Evolutionary conservation across 2,888 invertebrate genomes (phyloP).

Genomic region (Stenurella melanura): DNA sequence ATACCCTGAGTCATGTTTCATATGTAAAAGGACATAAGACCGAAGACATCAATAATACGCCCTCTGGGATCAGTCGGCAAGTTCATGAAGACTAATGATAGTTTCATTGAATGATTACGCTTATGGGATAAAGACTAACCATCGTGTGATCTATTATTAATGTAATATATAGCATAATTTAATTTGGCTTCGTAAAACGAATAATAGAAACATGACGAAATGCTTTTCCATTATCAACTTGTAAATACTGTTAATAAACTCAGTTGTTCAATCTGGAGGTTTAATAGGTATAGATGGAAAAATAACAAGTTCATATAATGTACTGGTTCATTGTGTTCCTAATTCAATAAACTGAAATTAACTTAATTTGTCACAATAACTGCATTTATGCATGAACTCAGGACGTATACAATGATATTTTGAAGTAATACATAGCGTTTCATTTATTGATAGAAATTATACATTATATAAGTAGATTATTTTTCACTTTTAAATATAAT

Average conservation of each 20-base stretch:
- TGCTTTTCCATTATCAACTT: slow-evolving; percentile 22
- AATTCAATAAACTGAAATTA: neutral
- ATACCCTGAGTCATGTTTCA: slow-evolving; percentile 34
- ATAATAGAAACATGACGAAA: slow-evolving; percentile 32
- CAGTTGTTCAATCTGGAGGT: slow-evolving; percentile 10
- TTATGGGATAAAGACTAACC: slow-evolving; percentile 57
- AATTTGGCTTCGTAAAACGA: slow-evolving; percentile 33
- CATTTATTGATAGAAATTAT: too few relatives aligned
- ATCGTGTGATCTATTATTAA: slow-evolving; percentile 53
- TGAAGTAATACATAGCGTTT: too few relatives aligned
- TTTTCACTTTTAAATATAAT: too few relatives aligned
- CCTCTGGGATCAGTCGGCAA: slow-evolving; percentile 52
- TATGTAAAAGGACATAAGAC: slow-evolving; percentile 47
- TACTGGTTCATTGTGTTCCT: slow-evolving; percentile 7
- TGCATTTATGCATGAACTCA: neutral
- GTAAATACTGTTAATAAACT: slow-evolving; percentile 25
- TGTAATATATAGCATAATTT: slow-evolving; percentile 40
- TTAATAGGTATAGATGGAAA: slow-evolving; percentile 20
- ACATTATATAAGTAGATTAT: too few relatives aligned
- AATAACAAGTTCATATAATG: slow-evolving; percentile 23
- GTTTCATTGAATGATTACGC: slow-evolving; percentile 65
- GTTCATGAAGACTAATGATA: slow-evolving; percentile 66
- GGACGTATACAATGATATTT: too few relatives aligned
- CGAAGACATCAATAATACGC: slow-evolving; percentile 55
- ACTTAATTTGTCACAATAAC: neutral